Evolutionary conservation across 2,888 invertebrate species (phyloP).

Genomic region (Asteroscopus sphinx): DNA sequence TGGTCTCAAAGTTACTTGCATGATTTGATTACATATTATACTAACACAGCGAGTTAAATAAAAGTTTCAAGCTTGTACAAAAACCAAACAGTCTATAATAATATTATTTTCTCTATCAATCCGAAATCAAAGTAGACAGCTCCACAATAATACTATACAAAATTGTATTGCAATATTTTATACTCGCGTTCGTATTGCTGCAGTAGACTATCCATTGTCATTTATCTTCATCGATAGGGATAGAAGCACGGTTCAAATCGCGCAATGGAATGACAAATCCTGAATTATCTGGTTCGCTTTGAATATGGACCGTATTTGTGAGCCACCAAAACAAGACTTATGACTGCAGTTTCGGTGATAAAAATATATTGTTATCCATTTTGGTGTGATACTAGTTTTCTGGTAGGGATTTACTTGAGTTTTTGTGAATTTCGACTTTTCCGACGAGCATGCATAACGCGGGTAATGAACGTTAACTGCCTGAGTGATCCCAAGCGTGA

Average conservation of each 20-base stretch:
- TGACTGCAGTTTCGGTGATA: slow-evolving; percentile 15
- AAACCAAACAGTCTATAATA: too few species aligned
- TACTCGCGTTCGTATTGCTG: not conserved
- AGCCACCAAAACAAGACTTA: slow-evolving; percentile 21
- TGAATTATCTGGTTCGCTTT: slow-evolving; percentile 24
- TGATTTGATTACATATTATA: too few species aligned
- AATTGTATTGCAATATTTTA: slow-evolving; percentile 3
- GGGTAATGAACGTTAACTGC: too few species aligned
- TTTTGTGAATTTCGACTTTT: too few species aligned
- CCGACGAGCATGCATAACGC: too few species aligned
- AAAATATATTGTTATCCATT: slow-evolving; percentile 14
- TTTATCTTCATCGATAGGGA: slow-evolving; percentile 27
- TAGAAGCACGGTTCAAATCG: slow-evolving; percentile 17
- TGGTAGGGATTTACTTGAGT: not conserved
- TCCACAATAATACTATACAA: slow-evolving; percentile 2
- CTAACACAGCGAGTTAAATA: too few species aligned
- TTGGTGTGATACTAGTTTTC: not conserved
- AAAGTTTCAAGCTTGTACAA: too few species aligned
- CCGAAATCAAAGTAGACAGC: not conserved
- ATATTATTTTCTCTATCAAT: not conserved
- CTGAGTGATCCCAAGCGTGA: too few species aligned
- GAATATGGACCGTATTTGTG: slow-evolving; percentile 18
- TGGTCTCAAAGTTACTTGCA: too few species aligned
- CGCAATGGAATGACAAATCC: slow-evolving; percentile 37
- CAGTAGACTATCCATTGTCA: slow-evolving; percentile 19